phyloP scores from a whole-genome alignment of 2,888 invertebrate species.

The Rhagonycha lutea region DNA sequence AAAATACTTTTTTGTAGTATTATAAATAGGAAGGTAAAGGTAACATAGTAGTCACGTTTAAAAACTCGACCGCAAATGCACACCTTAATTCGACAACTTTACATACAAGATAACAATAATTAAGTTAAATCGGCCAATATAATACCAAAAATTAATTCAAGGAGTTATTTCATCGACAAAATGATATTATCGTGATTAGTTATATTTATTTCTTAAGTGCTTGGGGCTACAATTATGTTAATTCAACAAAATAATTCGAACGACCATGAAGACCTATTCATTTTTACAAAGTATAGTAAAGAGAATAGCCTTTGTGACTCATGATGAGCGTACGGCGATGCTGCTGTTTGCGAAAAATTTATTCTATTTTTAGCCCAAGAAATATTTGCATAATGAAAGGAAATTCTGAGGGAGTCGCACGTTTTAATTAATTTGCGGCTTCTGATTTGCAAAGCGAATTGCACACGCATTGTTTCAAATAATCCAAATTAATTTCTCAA shows the following conservation, averaged over 20 bases:
- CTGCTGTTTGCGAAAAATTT: neutral
- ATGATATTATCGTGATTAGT: neutral
- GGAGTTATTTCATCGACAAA: neutral
- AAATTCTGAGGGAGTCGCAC: neutral
- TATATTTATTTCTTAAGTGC: neutral
- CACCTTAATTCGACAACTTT: neutral
- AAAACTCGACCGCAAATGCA: neutral
- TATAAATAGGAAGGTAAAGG: neutral
- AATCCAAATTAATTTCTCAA: neutral
- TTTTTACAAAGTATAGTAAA: neutral
- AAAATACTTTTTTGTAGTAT: neutral
- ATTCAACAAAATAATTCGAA: neutral
- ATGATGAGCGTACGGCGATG: neutral
- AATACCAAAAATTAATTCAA: neutral
- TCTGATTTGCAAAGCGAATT: neutral
- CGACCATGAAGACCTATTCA: neutral
- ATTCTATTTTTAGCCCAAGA: neutral
- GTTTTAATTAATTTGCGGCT: neutral
- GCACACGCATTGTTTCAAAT: neutral
- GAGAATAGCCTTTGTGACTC: neutral
- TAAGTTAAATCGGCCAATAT: neutral
- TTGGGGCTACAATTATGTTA: neutral
- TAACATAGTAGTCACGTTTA: neutral
- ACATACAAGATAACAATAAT: neutral
- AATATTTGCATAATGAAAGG: neutral